A percentile compares a stretch with the other conserved stretches of the same genome.
Evolutionary conservation across 2,888 invertebrate genomes (phyloP).

Genomic region (Pollenia griseotomentosa): DNA sequence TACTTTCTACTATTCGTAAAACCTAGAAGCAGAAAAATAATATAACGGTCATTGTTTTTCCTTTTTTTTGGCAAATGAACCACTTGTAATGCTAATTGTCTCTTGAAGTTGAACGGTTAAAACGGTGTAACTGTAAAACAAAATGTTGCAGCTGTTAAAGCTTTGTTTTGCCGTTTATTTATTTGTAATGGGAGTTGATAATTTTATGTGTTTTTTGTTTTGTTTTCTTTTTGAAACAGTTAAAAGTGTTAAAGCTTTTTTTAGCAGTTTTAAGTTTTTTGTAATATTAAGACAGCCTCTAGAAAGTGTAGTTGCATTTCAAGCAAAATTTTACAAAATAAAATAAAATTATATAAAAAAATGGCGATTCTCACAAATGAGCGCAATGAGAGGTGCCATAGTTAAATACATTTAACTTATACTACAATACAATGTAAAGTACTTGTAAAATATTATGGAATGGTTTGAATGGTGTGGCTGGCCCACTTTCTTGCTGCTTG

Average conservation of each 20-base stretch:
- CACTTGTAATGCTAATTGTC: conserved; percentile 73
- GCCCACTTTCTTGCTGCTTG: conserved; percentile 67
- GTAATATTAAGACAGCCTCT: conserved; percentile 46
- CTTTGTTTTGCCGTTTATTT: conserved; percentile 24
- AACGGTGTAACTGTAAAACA: conserved; percentile 54
- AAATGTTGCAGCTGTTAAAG: conserved; percentile 62
- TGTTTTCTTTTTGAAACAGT: conserved; percentile 15
- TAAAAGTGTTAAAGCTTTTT: conserved; percentile 36
- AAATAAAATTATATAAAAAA: neutral
- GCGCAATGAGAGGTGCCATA: conserved; percentile 56
- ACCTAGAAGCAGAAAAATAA: conserved; percentile 7
- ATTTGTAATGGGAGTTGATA: conserved; percentile 53
- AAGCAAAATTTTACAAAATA: conserved; percentile 40
- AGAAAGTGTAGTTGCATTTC: conserved; percentile 57
- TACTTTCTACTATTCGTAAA: neutral
- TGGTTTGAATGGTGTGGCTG: conserved; percentile 62
- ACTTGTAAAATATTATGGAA: conserved; percentile 59
- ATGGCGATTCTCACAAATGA: conserved; percentile 59
- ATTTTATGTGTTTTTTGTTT: conserved; percentile 35
- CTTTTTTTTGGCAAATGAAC: conserved; percentile 44
- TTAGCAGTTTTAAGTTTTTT: conserved; percentile 21
- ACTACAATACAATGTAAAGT: conserved; percentile 32
- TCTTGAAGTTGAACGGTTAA: conserved; percentile 52
- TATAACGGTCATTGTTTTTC: conserved; percentile 54
- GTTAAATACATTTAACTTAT: conserved; percentile 13